A percentile compares a stretch with the other conserved stretches of the same genome.
phyloP scores from a whole-genome alignment of 2,888 invertebrate species.

The Sisyra nigra region DNA sequence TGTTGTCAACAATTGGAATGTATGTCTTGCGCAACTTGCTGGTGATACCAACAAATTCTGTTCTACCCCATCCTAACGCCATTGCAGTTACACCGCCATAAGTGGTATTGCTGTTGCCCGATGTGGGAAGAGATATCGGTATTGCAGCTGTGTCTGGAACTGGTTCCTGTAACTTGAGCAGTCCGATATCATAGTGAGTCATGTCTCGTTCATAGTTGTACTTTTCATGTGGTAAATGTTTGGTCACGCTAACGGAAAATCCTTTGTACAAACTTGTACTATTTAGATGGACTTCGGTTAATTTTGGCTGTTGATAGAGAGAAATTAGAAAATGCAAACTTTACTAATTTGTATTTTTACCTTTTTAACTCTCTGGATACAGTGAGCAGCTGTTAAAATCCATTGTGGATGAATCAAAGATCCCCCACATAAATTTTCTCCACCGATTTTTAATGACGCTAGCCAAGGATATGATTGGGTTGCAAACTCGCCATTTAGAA shows the following conservation, averaged over 20 bases:
- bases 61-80: constrained; percentile 3
- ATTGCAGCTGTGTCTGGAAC: neutral
- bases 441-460: constrained; percentile 3
- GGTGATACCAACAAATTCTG: constrained; percentile 3
- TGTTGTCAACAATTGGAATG: constrained; percentile 1
- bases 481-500: neutral
- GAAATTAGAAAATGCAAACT: neutral
- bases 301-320: neutral
- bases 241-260: neutral
- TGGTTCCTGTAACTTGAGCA: neutral
- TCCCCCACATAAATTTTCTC: constrained; percentile 4
- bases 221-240: constrained; percentile 5
- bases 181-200: constrained; percentile 4
- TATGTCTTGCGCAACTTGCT: neutral
- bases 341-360: constrained; percentile 1
- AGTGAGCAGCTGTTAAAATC: constrained; percentile 3
- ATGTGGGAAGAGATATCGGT: constrained; percentile 1
- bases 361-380: constrained; percentile 2
- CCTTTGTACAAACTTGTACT: constrained; percentile 3
- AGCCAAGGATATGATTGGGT: neutral
- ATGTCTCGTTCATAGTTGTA: neutral
- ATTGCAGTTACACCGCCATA: neutral
- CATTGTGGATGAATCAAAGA: constrained; percentile 1
- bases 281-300: constrained; percentile 1
- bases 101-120: neutral